Percentiles rank a stretch among this genome's conserved stretches.
Conservation (phyloP, 1,140 invertebrate species). For the Caerostris darwini region DNA sequence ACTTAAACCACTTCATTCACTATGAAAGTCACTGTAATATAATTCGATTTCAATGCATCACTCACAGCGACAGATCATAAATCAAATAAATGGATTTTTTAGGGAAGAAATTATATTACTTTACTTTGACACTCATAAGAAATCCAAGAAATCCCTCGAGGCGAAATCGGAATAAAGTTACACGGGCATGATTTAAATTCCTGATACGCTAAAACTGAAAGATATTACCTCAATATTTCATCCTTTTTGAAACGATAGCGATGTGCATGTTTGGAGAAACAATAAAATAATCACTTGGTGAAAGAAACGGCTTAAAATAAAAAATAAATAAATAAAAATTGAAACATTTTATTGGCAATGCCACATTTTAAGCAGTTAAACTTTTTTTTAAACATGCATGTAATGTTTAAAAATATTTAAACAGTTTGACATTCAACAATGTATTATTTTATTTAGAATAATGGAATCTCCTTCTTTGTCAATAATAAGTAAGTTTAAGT, state of each 20-base stretch:
- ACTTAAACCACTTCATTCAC: background rate
- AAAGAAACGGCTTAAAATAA: background rate
- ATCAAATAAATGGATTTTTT: constrained; percentile 66
- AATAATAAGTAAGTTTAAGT: too few relatives aligned
- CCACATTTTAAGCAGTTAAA: too few relatives aligned
- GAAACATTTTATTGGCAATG: too few relatives aligned
- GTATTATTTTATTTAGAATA: too few relatives aligned
- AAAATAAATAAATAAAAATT: too few relatives aligned
- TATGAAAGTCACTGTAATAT: constrained; percentile 35
- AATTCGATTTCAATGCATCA: constrained; percentile 40
- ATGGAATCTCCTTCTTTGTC: too few relatives aligned
- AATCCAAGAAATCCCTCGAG: constrained; percentile 23
- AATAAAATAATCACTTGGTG: background rate
- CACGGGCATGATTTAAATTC: constrained; percentile 3
- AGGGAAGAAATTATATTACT: constrained; percentile 61
- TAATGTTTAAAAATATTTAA: too few relatives aligned
- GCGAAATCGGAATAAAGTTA: constrained; percentile 31
- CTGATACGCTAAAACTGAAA: constrained; percentile 23
- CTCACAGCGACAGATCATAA: constrained; percentile 31
- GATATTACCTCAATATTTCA: constrained; percentile 35
- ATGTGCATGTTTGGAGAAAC: background rate
- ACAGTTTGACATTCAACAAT: too few relatives aligned
- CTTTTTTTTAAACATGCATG: too few relatives aligned
- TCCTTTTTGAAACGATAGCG: background rate
- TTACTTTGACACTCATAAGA: constrained; percentile 35